Evolutionary conservation across 2,888 invertebrate species (phyloP).

Genomic region (Lymantria dispar): DNA sequence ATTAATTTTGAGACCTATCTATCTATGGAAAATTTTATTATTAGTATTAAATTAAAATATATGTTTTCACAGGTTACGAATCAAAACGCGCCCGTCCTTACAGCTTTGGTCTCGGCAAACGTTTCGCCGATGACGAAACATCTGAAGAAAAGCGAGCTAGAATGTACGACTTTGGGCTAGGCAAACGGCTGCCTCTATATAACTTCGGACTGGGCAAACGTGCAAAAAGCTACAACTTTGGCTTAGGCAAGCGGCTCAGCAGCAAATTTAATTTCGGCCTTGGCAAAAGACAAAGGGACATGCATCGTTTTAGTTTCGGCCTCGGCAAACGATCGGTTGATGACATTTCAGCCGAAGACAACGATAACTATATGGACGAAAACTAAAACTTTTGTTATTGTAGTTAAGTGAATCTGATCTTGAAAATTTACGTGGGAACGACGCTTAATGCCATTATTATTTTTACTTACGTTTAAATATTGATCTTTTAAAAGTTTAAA

Average conservation of each 20-base stretch:
- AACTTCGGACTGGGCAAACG: conserved; percentile 79
- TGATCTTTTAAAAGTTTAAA: neutral
- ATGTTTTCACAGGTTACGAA: conserved; percentile 51
- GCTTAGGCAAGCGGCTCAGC: conserved; percentile 78
- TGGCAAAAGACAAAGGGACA: conserved; percentile 78
- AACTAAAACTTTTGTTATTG: conserved; percentile 46
- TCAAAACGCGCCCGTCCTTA: conserved; percentile 84
- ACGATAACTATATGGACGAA: conserved; percentile 53
- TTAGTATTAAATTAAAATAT: neutral
- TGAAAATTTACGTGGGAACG: conserved; percentile 44
- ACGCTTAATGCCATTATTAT: neutral
- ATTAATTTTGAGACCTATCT: too few relatives aligned
- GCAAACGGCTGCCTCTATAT: conserved; percentile 70
- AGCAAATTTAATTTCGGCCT: conserved; percentile 82
- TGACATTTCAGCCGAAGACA: conserved; percentile 47
- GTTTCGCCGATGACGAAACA: conserved; percentile 65
- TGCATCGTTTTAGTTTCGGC: conserved; percentile 80
- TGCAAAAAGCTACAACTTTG: conserved; percentile 76
- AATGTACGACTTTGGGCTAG: conserved; percentile 72
- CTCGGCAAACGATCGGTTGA: conserved; percentile 78
- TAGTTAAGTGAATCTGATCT: conserved; percentile 22
- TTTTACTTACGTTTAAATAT: conserved; percentile 1
- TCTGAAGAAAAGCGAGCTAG: conserved; percentile 65
- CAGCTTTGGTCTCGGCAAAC: conserved; percentile 87
- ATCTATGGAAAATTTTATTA: too few relatives aligned